A percentile compares a stretch with the other conserved stretches of the same genome.
Evolutionary conservation across 2,113 vertebrate genomes (phyloP).

Genomic region (Vicugna pacos): DNA sequence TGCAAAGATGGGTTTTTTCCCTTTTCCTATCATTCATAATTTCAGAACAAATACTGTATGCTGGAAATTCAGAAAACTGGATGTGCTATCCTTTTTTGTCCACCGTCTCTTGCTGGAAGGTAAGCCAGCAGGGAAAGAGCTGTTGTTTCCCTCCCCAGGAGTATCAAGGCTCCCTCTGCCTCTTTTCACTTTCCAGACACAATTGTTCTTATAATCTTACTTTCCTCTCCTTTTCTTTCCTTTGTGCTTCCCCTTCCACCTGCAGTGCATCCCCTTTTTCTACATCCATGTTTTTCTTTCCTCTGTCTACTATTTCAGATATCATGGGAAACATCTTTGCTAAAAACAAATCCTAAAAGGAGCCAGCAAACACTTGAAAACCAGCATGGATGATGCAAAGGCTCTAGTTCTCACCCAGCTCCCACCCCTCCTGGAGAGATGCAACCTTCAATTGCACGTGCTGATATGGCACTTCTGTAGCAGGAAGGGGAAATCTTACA

Average conservation of each 20-base stretch:
- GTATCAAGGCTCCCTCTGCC: not conserved
- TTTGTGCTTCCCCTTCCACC: not conserved
- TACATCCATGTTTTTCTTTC: not conserved
- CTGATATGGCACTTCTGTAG: not conserved
- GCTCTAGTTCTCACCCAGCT: not conserved
- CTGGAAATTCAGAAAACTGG: slow-evolving; percentile 8
- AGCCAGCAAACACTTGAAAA: not conserved
- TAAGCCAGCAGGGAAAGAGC: not conserved
- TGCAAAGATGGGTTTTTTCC: not conserved
- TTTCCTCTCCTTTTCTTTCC: not conserved
- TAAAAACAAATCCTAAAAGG: not conserved
- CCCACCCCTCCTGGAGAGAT: not conserved
- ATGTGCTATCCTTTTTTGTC: not conserved
- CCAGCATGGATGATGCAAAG: not conserved
- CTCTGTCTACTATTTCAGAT: not conserved
- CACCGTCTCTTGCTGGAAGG: not conserved
- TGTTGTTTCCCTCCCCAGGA: not conserved
- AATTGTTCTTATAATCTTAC: not conserved
- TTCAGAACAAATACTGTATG: slow-evolving; percentile 18
- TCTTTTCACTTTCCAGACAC: not conserved
- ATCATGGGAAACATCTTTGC: not conserved
- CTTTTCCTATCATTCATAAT: not conserved
- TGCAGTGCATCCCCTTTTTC: not conserved
- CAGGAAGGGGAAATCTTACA: not conserved
- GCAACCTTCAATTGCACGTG: not conserved